Percentiles rank a stretch among this genome's conserved stretches.
Conservation (phyloP, 1,140 invertebrate species). For the Hycleus phaleratus region DNA sequence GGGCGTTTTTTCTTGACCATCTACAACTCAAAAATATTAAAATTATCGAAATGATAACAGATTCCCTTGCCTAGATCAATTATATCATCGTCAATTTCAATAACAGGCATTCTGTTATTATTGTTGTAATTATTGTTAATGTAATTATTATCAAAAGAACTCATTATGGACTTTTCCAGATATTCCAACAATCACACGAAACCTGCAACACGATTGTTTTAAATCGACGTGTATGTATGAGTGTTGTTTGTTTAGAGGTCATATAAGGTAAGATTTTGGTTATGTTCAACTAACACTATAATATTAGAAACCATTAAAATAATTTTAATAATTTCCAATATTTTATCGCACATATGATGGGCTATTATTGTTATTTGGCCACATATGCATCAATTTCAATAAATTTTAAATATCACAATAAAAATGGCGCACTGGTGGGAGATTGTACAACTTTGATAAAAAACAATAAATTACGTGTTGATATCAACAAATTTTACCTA, state of each 20-base stretch:
- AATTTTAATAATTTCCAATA: no score
- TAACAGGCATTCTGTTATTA: not conserved
- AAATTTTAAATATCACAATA: conserved; percentile 14
- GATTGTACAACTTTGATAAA: not conserved
- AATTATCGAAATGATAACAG: no score
- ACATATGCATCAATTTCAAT: not conserved
- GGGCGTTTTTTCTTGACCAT: conserved; percentile 4
- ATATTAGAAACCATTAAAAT: not conserved
- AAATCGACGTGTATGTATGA: not conserved
- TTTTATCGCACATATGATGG: no score
- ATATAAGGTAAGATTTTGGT: conserved; percentile 9
- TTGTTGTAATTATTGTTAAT: no score
- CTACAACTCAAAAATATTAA: not conserved
- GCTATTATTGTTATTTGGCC: no score
- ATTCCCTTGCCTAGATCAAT: conserved; percentile 3
- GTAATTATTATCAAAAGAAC: no score
- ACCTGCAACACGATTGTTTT: not conserved
- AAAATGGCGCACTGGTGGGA: conserved; percentile 14
- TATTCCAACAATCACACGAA: no score
- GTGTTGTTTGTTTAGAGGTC: conserved; percentile 9
- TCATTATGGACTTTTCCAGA: no score
- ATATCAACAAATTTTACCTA: not conserved
- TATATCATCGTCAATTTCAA: conserved; percentile 8
- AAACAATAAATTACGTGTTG: not conserved
- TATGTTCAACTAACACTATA: conserved; percentile 1